phyloP scores from a whole-genome alignment of 1,140 invertebrate species.

The Orius laevigatus region DNA sequence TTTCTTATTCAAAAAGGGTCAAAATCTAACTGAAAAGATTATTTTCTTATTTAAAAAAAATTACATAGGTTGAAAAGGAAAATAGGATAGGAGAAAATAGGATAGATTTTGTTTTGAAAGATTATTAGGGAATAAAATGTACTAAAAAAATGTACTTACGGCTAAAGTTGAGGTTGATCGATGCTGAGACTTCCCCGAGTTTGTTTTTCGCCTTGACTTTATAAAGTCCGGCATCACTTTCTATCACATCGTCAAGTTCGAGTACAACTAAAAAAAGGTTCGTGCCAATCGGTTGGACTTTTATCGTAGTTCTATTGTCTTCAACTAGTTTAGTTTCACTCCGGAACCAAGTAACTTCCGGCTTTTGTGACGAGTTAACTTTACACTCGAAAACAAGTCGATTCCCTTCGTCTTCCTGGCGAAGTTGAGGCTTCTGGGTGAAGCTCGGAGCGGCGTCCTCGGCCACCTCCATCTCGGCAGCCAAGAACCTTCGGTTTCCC shows the following conservation, averaged over 20 bases:
- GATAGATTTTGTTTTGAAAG: too few relatives aligned
- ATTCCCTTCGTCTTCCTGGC: slow-evolving; percentile 91
- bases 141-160: slow-evolving; percentile 84
- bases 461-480: slow-evolving; percentile 48
- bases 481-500: too few relatives aligned
- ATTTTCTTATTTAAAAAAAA: too few relatives aligned
- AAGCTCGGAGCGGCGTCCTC: slow-evolving; percentile 95
- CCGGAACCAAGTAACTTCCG: slow-evolving; percentile 81
- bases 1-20: too few relatives aligned
- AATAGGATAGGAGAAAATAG: too few relatives aligned
- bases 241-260: slow-evolving; percentile 87
- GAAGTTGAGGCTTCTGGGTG: slow-evolving; percentile 87
- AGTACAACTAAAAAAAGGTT: slow-evolving; percentile 81
- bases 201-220: slow-evolving; percentile 96
- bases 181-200: slow-evolving; percentile 92
- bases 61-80: too few relatives aligned
- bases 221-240: slow-evolving; percentile 91
- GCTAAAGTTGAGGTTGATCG: slow-evolving; percentile 96
- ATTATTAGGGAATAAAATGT: too few relatives aligned
- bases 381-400: slow-evolving; percentile 90
- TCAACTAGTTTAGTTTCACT: slow-evolving; percentile 67
- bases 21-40: too few relatives aligned
- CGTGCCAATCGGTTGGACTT: slow-evolving; percentile 62
- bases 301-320: slow-evolving; percentile 69
- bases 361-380: slow-evolving; percentile 70